phyloP scores from a whole-genome alignment of 2,113 vertebrate species.

The Pardalotus punctatus region DNA sequence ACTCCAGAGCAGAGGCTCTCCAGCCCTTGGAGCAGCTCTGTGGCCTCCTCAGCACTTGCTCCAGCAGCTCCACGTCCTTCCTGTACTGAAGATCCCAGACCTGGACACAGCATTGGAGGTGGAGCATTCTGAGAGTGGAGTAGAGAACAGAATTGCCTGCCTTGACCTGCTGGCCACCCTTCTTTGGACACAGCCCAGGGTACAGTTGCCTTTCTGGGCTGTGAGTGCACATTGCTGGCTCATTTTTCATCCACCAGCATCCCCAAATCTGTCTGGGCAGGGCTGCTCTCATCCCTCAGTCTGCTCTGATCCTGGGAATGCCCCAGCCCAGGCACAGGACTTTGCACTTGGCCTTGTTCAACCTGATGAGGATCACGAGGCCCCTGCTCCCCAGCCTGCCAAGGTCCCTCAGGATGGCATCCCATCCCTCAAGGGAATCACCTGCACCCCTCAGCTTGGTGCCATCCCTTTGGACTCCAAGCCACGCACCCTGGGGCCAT shows the following conservation, averaged over 20 bases:
- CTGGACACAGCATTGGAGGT: not conserved
- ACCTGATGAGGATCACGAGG: not conserved
- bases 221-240: not conserved
- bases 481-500: not conserved
- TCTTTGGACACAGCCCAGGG: not conserved
- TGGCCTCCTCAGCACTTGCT: not conserved
- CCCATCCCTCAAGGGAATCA: not conserved
- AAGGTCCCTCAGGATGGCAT: not conserved
- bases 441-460: not conserved
- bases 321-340: not conserved
- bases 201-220: fast-evolving
- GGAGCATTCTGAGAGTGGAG: not conserved
- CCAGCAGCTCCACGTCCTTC: not conserved
- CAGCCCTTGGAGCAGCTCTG: not conserved
- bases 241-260: not conserved
- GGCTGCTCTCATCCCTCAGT: not conserved
- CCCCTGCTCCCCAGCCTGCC: too few species aligned
- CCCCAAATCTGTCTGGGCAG: not conserved
- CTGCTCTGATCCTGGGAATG: not conserved
- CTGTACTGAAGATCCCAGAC: not conserved
- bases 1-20: not conserved
- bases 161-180: not conserved
- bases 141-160: not conserved
- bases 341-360: not conserved
- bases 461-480: not conserved